A percentile compares a stretch with the other conserved stretches of the same genome.
phyloP scores from a whole-genome alignment of 2,888 invertebrate genomes.

The Cyclophora albipunctata region DNA sequence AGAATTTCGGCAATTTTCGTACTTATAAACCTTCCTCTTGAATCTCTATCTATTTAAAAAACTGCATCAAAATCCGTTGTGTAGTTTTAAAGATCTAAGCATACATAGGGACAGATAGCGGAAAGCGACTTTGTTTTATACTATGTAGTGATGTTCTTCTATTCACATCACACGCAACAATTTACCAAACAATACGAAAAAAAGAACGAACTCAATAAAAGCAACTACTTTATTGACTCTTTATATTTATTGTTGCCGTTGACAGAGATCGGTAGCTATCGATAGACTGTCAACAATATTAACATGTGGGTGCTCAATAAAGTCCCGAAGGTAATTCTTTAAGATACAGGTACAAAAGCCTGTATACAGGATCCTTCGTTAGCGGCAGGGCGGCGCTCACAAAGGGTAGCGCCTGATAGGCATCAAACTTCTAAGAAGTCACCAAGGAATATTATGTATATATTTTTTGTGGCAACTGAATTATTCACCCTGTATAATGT shows the following conservation, averaged over 20 bases:
- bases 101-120: no score
- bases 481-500: conserved; percentile 56
- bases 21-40: no score
- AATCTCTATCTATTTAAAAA: no score
- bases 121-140: no score
- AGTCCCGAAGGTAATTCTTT: conserved; percentile 28
- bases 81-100: no score
- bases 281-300: conserved; percentile 55
- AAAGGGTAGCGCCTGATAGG: conserved; percentile 58
- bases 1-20: no score
- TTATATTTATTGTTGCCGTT: conserved; percentile 37
- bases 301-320: conserved; percentile 48
- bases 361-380: conserved; percentile 43
- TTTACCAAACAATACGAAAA: conserved; percentile 11
- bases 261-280: conserved; percentile 63
- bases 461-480: conserved; percentile 50
- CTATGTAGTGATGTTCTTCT: no score
- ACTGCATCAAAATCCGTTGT: no score
- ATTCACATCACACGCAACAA: no score
- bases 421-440: conserved; percentile 67
- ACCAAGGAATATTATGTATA: conserved; percentile 43
- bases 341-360: conserved; percentile 45
- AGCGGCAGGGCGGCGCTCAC: conserved; percentile 57
- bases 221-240: conserved; percentile 23
- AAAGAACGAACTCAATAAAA: conserved; percentile 16